Percentiles rank a stretch among this genome's conserved stretches.
phyloP scores from a whole-genome alignment of 2,888 invertebrate genomes.

The Onthophagus sagittarius region DNA sequence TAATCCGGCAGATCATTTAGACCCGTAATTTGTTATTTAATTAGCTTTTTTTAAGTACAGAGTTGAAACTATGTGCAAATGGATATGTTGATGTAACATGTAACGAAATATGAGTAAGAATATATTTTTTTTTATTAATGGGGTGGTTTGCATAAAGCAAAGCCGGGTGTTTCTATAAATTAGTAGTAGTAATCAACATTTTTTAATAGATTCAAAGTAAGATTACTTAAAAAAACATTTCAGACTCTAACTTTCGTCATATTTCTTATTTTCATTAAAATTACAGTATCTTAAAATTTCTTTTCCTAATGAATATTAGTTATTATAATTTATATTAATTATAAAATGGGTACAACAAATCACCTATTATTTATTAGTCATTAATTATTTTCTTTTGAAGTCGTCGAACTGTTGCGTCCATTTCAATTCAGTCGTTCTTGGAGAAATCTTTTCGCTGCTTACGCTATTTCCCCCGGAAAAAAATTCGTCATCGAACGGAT shows the following conservation, averaged over 20 bases:
- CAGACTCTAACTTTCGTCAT: not conserved
- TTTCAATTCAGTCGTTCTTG: slow-evolving; percentile 42
- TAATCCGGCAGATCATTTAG: not conserved
- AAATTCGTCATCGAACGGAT: slow-evolving; percentile 88
- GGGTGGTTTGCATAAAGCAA: not conserved
- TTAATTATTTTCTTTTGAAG: slow-evolving; percentile 31
- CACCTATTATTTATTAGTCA: not conserved
- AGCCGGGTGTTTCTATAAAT: not conserved
- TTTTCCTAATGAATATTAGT: slow-evolving; percentile 1
- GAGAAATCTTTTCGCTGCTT: slow-evolving; percentile 26
- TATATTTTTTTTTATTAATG: not conserved
- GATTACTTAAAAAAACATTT: not conserved
- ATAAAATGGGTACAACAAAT: not conserved
- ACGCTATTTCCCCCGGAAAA: slow-evolving; percentile 51
- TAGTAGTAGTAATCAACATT: not conserved
- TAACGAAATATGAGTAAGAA: not conserved
- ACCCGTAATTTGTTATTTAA: not conserved
- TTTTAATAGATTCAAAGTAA: not conserved
- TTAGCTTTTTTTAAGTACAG: not conserved
- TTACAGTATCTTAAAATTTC: not conserved
- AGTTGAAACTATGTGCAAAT: not conserved
- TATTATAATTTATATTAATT: slow-evolving; percentile 1
- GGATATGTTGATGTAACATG: not conserved
- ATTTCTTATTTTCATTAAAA: not conserved
- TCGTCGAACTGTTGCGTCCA: slow-evolving; percentile 52